Evolutionary conservation across 2,888 invertebrate species (phyloP), one percentile per base, ranked within the genome.

Genomic region (Fragum sueziense): DNA sequence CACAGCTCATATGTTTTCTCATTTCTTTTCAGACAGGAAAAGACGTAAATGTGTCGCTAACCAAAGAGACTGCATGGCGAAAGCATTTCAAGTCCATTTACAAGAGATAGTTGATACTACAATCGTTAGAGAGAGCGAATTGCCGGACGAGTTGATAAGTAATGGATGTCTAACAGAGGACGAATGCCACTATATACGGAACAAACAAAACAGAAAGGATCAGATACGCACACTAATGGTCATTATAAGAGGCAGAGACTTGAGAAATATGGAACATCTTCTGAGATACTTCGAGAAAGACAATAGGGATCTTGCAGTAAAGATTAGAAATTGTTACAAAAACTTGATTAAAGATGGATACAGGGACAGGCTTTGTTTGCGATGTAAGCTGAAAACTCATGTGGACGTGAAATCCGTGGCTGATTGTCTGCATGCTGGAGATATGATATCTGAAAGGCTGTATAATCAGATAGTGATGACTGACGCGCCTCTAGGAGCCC

Each of bases 161-260:
- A 31, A 68, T 27, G 68, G 68, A 7, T 68, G 41, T 22, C 27
- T 68, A 0, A 68, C 68, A 1, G 68, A 68, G n/a, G 47, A 68
- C 47, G 68, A 68, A 51, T 47, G 68, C 29, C 20, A 25, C 27
- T 27, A 51, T 47, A 51, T 68, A 7, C 1, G 29, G 33, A 27
- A 51, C 14, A 68, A 25, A 47, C 34, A 4, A 14, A 31, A 68
- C 29, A 68, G 68, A 31, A 68, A 68, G 20, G 68, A 68, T n/a
- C 68, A 68, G 20, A 47, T 47, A n/a, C 47, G 68, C 9, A 7
- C n/a, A 1, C 29, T 51, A 11, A 25, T 68, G 20, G 27, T 22
- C 9, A 47, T 47, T 14, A 31, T 68, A 1, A 25, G 41, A 2
- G 31, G 68, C 2, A 47, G 68, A 25, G 41, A 41, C 17, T 20